Evolutionary conservation across 2,113 vertebrate genomes (phyloP).

Genomic region (Corythornis madagascariensis): DNA sequence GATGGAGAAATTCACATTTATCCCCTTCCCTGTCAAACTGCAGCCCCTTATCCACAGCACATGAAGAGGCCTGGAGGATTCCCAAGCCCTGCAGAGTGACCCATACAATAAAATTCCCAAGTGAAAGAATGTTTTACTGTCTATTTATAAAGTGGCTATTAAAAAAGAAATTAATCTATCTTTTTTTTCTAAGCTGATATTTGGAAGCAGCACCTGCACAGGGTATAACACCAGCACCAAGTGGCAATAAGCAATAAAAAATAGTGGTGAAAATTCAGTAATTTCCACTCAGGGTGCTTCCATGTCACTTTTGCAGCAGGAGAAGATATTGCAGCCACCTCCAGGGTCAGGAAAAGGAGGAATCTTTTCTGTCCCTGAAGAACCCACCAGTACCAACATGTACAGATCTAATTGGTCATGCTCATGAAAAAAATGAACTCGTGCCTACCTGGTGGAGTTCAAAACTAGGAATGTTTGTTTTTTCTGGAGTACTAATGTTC

Average conservation of each 20-base stretch:
- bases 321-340: background rate
- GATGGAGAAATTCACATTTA: slow-evolving; percentile 17
- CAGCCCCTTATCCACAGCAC: background rate
- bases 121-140: background rate
- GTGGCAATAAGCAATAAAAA: background rate
- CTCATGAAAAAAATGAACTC: background rate
- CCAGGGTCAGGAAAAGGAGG: background rate
- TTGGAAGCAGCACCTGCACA: background rate
- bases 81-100: background rate
- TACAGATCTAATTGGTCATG: background rate
- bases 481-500: background rate
- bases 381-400: rapidly evolving
- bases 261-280: background rate
- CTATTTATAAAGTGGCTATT: background rate
- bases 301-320: background rate
- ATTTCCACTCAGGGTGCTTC: background rate
- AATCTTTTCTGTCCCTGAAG: too few relatives aligned
- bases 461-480: background rate
- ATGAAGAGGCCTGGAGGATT: background rate
- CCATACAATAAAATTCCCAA: background rate
- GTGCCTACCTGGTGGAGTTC: background rate
- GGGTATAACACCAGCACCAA: rapidly evolving
- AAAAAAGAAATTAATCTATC: background rate
- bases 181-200: background rate
- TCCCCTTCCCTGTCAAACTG: background rate